These are phyloP conservation scores for Scopus umbretta DNA, from an alignment of 2,113 vertebrate genomes.

Conservation along the genomic window DNA sequence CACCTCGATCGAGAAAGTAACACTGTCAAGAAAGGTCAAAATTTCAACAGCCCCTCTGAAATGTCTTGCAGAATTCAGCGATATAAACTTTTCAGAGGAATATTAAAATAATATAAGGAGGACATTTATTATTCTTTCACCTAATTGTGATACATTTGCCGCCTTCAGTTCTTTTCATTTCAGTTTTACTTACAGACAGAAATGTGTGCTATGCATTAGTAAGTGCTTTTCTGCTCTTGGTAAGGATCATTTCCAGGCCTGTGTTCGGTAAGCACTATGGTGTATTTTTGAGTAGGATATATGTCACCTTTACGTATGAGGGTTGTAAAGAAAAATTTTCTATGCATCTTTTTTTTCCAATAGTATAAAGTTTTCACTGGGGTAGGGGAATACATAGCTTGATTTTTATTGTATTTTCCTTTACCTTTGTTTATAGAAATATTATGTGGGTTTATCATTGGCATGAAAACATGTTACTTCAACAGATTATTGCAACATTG, in stretches of 20 bases:
- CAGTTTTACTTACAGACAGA: neutral
- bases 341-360: neutral
- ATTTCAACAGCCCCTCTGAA: neutral
- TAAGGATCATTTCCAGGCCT: neutral
- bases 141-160: neutral
- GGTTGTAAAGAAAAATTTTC: neutral
- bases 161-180: neutral
- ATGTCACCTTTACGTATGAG: neutral
- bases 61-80: neutral
- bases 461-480: neutral
- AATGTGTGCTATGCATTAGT: neutral
- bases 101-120: neutral
- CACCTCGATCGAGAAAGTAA: neutral
- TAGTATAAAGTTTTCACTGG: neutral
- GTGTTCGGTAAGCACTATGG: neutral
- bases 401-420: neutral
- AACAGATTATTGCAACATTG: neutral
- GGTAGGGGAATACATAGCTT: neutral
- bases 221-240: neutral
- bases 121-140: neutral
- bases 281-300: neutral
- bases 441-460: neutral
- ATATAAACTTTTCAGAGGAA: neutral
- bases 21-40: neutral
- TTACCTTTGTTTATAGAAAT: neutral